Base-by-base conservation (phyloP, 1,140 invertebrate genomes). In the Drosophila aff. region DNA sequence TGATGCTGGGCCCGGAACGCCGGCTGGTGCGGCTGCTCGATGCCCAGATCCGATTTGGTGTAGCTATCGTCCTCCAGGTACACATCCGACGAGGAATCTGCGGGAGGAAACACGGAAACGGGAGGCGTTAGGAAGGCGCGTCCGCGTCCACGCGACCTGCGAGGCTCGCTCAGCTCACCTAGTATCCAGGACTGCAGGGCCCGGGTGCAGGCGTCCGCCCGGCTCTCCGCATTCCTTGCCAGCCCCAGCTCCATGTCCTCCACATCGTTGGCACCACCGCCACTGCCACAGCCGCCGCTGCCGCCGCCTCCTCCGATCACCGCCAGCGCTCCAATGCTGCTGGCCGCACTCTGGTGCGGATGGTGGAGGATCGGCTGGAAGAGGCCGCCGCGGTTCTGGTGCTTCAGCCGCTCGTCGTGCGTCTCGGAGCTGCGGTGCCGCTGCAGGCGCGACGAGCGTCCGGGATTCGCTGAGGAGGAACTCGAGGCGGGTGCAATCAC, bases 21-120 rank as follows among this genome's bases (percentile, higher is more conserved):
- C 52, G 71, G 71, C 72, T 58, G 55, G 46, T 91, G 82, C 49
- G 75, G 62, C 63, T 84, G 82, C 61, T 92, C 92, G 38, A 92
- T 92, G 55, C 86, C 92, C 67, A 92, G 59, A 75, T 92, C 92
- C 16, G 92, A 92, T 82, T 92, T 92, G 59, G 92, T 92, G 55
- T 87, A 92, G 63, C 91, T 90, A 65, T 92, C 92, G 61, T 92
- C 90, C 64, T 92, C 91, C 66, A 92, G 64, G 61, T 92, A 92
- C 18, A 92, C 86, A 71, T 92, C 91, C n/a, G 92, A 92, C 2
- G 90, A 92, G 18, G 91, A 91, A 71, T 92, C 91, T 85, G 18
- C 3, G 46, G 31, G 15, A 5, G 13, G 13, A 41, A 11, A 31
- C 46, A 6, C 23, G 23, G 23, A 23, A 23, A 43, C 0, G n/a